Percentiles rank a stretch among this genome's conserved stretches.
Conservation (phyloP, 2,113 vertebrate genomes). For the Dicerorhinus sumatrensis region DNA sequence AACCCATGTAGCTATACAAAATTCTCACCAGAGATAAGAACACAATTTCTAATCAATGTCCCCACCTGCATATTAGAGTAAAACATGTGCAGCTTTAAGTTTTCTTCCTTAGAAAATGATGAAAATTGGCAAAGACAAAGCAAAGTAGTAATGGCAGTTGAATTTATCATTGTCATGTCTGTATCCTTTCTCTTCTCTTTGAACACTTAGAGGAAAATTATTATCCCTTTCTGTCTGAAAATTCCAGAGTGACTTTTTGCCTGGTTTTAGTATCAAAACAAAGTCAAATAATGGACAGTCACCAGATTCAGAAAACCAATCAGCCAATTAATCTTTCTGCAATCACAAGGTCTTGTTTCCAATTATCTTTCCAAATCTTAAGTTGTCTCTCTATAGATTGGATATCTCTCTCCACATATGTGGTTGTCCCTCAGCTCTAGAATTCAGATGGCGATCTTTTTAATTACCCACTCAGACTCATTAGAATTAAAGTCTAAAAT, state of each 20-base stretch:
- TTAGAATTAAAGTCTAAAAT: background rate
- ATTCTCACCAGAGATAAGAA: background rate
- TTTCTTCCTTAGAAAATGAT: background rate
- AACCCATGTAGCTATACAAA: background rate
- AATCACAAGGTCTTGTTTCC: background rate
- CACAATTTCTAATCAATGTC: background rate
- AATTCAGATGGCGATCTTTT: background rate
- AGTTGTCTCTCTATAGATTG: background rate
- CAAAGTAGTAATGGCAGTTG: background rate
- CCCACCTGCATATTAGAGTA: background rate
- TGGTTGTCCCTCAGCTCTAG: background rate
- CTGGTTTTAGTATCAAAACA: background rate
- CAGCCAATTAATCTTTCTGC: background rate
- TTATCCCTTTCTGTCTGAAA: background rate
- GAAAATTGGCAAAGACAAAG: background rate
- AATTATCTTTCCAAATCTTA: background rate
- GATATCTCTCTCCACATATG: background rate
- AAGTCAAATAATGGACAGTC: background rate
- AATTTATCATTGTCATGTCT: background rate
- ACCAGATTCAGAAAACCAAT: background rate
- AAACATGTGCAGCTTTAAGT: background rate
- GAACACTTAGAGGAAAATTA: background rate
- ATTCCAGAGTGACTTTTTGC: background rate
- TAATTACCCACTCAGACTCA: background rate
- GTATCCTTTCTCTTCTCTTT: background rate